Evolutionary conservation across 2,888 invertebrate genomes (phyloP).

Genomic region (Tigriopus californicus): DNA sequence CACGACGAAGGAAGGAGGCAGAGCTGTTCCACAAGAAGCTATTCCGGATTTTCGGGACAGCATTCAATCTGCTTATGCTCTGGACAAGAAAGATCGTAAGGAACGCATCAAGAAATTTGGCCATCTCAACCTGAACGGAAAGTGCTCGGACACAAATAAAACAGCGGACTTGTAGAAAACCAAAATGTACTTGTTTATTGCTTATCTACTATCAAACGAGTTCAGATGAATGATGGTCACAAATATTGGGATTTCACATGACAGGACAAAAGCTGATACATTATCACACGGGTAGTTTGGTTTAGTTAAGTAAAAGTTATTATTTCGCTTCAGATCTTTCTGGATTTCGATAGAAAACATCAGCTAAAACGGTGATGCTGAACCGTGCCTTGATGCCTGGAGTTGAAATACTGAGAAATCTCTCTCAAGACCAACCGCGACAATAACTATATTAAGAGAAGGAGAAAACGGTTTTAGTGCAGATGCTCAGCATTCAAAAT

Average conservation of each 20-base stretch:
- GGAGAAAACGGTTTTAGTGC: no score
- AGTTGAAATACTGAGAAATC: neutral
- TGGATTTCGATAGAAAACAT: neutral
- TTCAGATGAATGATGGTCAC: neutral
- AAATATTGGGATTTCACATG: no score
- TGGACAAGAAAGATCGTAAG: slow-evolving; percentile 2
- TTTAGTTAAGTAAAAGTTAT: neutral
- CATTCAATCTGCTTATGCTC: neutral
- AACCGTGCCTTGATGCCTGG: neutral
- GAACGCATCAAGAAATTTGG: slow-evolving; percentile 12
- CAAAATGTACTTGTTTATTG: no score
- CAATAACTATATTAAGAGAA: neutral
- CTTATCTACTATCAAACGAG: neutral
- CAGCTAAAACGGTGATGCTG: neutral
- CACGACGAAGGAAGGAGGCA: no score
- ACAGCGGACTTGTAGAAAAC: neutral
- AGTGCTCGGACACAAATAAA: no score
- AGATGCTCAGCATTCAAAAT: no score
- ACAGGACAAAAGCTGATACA: neutral
- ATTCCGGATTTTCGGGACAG: neutral
- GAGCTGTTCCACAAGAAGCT: no score
- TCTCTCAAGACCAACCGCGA: neutral
- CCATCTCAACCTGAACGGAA: slow-evolving; percentile 7
- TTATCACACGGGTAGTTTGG: neutral
- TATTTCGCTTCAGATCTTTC: neutral